Base-by-base conservation (phyloP, 2,888 invertebrate genomes). In the Dorcus hopei region DNA sequence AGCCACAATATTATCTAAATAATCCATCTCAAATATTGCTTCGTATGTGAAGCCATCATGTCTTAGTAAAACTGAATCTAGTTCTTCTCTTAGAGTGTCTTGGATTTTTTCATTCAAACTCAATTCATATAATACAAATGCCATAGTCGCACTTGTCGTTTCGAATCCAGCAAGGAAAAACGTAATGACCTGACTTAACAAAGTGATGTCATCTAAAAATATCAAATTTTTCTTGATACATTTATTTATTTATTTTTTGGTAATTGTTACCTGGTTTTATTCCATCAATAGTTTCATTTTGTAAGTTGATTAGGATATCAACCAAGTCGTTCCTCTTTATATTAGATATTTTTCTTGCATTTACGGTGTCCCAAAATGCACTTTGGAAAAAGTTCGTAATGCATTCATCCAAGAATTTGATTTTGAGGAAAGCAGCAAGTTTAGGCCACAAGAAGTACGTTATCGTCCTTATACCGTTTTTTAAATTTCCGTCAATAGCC, bases 151-250 rank as follows among this genome's bases (percentile, higher is more conserved):
- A 0, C 84, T 83, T 0, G 84, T 83, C 3, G 85, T 86, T 72
- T 86, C 86, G 68, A 82, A 86, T 0, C 85, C 86, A 0, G 85
- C 86, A 9, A 82, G 74, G 70, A 85, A 85, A 64, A 86, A 85
- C 52, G 84, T 81, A 65, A 83, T 81, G 0, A 82, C 82, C 54
- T 85, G 84, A 0, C 84, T 83, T 39, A 82, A 80, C 70, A 83
- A 81, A 58, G 80, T 79, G 76, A 82, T 81, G 62, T 83, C 80
- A 3, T 82, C 83, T 83, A 47, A 33, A 50, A 38, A 48, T 19
- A 19, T 14, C 14, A 14, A 14, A 19, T 42, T 38, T n/a, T 41
- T 39, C 39, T 40, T 39, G 14, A 43, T 41, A 14, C 14, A 52
- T 14, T 4, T 4, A 33, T 6, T 5, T 52, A 4, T 14, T n/a